Evolutionary conservation across 2,888 invertebrate species (phyloP).

Genomic region (Entomobrya multifasciata): DNA sequence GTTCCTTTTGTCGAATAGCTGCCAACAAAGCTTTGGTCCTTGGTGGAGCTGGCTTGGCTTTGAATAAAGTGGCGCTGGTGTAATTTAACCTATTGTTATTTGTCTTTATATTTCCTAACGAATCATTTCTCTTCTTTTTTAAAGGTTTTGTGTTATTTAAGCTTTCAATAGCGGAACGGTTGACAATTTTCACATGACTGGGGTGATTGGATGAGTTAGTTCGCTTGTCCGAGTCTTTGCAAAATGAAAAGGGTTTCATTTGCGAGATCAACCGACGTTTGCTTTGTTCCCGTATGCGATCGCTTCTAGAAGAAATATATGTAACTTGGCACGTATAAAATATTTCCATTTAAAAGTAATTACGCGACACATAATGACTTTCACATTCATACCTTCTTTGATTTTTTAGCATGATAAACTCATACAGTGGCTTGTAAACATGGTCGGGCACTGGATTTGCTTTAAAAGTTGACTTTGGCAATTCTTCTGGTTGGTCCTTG

Average conservation of each 20-base stretch:
- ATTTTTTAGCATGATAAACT: constrained; percentile 78
- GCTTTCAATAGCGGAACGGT: constrained; percentile 47
- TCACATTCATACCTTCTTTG: constrained; percentile 74
- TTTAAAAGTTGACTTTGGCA: constrained; percentile 62
- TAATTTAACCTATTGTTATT: constrained; percentile 71
- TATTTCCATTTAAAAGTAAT: no score
- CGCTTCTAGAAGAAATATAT: no score
- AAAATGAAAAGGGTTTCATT: constrained; percentile 79
- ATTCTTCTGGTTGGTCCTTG: constrained; percentile 59
- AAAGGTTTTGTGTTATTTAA: constrained; percentile 75
- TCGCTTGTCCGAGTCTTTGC: constrained; percentile 41
- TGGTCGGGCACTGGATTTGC: constrained; percentile 78
- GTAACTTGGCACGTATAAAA: not conserved
- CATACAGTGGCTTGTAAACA: constrained; percentile 78
- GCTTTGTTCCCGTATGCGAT: constrained; percentile 76
- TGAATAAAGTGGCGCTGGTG: constrained; percentile 66
- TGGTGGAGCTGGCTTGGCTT: constrained; percentile 79
- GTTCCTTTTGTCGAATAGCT: constrained; percentile 78
- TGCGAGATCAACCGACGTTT: constrained; percentile 78
- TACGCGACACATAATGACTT: no score
- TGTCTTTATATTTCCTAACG: constrained; percentile 68
- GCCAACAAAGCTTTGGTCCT: constrained; percentile 77
- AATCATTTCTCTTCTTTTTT: constrained; percentile 57
- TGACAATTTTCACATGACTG: constrained; percentile 20
- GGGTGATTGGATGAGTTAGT: no score